phyloP scores from a whole-genome alignment of 2,113 vertebrate species.

The Paracanthobrama guichenoti region DNA sequence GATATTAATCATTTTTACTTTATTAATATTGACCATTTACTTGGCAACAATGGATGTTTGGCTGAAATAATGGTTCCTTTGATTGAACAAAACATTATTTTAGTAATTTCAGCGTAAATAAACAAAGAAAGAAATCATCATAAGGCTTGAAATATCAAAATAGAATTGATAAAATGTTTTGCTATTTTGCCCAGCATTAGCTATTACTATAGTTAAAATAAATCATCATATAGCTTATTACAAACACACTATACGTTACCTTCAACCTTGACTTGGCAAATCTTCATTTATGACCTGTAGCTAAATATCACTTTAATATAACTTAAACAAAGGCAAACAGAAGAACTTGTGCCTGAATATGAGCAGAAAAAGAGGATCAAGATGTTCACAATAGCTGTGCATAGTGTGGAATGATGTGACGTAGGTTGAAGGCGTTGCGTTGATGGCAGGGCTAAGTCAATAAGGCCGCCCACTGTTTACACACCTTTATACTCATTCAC shows the following conservation, averaged over 20 bases:
- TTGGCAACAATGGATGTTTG: not conserved
- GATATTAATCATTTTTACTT: not conserved
- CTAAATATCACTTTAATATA: slow-evolving; percentile 7
- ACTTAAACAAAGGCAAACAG: slow-evolving; percentile 15
- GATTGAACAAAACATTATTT: not conserved
- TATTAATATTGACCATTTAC: not conserved
- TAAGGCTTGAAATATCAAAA: not conserved
- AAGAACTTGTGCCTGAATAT: not conserved
- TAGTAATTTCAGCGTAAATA: not conserved
- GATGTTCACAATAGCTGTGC: slow-evolving; percentile 29
- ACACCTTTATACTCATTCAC: slow-evolving; percentile 12
- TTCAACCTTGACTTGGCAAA: slow-evolving; percentile 32
- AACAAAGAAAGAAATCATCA: not conserved
- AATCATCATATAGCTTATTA: not conserved
- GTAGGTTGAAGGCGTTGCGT: slow-evolving; percentile 7
- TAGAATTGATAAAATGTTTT: not conserved
- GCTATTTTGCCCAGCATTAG: not conserved
- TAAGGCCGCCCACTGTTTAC: slow-evolving; percentile 33
- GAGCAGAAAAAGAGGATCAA: slow-evolving; percentile 11
- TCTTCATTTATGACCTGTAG: slow-evolving; percentile 20
- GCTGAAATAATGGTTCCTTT: no score
- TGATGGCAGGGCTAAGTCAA: slow-evolving; percentile 35
- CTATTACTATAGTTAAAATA: not conserved
- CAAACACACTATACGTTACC: slow-evolving; percentile 10
- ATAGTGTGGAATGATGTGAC: slow-evolving; percentile 18